Evolutionary conservation across 2,797 vertebrate genomes (phyloP).

Genomic region (Pelobates cultripes): DNA sequence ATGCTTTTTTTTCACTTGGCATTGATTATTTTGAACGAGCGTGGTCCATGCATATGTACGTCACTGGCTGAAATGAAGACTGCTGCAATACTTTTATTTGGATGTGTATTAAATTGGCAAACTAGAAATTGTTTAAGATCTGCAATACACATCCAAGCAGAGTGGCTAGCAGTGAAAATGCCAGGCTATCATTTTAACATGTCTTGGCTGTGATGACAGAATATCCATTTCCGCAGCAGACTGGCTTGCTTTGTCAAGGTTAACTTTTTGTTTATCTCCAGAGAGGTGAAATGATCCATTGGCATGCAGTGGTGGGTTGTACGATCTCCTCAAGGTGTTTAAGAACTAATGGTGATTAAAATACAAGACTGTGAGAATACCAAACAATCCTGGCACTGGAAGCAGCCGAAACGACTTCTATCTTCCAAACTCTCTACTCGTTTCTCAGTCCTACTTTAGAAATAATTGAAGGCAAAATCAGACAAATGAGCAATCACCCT

Average conservation of each 20-base stretch:
- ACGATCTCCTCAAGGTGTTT: constrained; percentile 34
- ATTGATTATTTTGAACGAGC: too few relatives aligned
- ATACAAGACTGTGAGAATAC: background rate
- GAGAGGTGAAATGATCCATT: constrained; percentile 35
- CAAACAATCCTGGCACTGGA: constrained; percentile 14
- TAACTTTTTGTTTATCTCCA: constrained; percentile 40
- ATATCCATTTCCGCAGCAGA: background rate
- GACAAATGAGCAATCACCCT: background rate
- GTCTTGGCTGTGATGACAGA: background rate
- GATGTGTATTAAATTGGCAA: too few relatives aligned
- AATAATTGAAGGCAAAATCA: background rate
- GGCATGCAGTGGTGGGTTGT: constrained; percentile 36
- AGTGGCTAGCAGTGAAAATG: too few relatives aligned
- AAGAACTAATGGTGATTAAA: constrained; percentile 48
- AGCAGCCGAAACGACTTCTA: background rate
- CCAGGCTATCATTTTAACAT: background rate
- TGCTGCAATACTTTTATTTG: too few relatives aligned
- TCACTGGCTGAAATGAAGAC: too few relatives aligned
- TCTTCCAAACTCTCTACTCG: constrained; percentile 3
- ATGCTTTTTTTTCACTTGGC: too few relatives aligned
- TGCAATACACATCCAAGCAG: too few relatives aligned
- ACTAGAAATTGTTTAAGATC: too few relatives aligned
- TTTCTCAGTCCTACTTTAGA: constrained; percentile 12
- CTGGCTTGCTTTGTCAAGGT: constrained; percentile 25
- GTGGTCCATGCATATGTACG: too few relatives aligned